Percentiles rank a stretch among this genome's conserved stretches.
phyloP scores from a whole-genome alignment of 2,797 vertebrate genomes.

The Artibeus lituratus region DNA sequence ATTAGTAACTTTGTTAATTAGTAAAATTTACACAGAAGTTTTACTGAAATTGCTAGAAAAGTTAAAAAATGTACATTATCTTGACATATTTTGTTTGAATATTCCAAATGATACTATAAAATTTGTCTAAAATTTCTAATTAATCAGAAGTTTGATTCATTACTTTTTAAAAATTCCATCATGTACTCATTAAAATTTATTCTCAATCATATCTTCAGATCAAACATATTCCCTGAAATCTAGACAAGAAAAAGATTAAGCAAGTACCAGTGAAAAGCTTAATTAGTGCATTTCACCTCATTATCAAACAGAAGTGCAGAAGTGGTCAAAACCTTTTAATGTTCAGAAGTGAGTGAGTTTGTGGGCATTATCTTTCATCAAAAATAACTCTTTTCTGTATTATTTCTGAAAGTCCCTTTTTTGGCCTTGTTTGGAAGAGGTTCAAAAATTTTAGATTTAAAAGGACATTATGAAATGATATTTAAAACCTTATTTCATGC shows the following conservation, averaged over 20 bases:
- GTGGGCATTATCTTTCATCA: slow-evolving; percentile 54
- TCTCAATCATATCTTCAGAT: slow-evolving; percentile 13
- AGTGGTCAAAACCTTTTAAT: slow-evolving; percentile 2
- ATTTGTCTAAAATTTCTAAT: not conserved
- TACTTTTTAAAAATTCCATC: slow-evolving; percentile 13
- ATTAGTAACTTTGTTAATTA: not conserved
- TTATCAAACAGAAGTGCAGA: slow-evolving; percentile 18
- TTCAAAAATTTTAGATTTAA: slow-evolving; percentile 53
- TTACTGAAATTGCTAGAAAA: not conserved
- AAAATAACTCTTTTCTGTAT: slow-evolving; percentile 4
- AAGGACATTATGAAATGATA: slow-evolving; percentile 49
- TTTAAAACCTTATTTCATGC: slow-evolving; percentile 17
- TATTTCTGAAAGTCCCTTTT: not conserved
- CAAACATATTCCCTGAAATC: slow-evolving; percentile 45
- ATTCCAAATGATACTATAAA: not conserved
- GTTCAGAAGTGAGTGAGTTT: slow-evolving; percentile 27
- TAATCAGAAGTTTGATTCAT: not conserved
- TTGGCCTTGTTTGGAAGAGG: slow-evolving; percentile 11
- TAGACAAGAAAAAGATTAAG: not conserved
- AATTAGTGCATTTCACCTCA: not conserved
- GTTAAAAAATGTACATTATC: not conserved
- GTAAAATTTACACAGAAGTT: not conserved
- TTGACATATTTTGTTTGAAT: not conserved
- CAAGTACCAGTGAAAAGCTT: slow-evolving; percentile 38
- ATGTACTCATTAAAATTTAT: slow-evolving; percentile 42